A percentile compares a stretch with the other conserved stretches of the same genome.
Evolutionary conservation across 2,888 invertebrate genomes (phyloP).

Genomic region (Dolichomitus sp.): DNA sequence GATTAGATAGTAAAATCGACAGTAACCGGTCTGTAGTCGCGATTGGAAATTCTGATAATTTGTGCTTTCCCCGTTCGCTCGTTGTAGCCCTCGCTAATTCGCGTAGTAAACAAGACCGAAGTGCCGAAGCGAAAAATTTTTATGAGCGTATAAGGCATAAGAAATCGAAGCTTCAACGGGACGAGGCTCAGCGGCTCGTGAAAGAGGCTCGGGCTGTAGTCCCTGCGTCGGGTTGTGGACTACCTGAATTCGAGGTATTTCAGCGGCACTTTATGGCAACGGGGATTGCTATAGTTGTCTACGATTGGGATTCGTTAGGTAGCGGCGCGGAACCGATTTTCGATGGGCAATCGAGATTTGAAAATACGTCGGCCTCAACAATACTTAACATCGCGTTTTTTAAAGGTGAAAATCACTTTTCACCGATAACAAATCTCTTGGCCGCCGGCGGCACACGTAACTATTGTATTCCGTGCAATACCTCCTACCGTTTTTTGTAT

Average conservation of each 20-base stretch:
- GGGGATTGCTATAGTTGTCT: background rate
- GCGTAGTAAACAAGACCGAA: background rate
- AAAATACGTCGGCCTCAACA: background rate
- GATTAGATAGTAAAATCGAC: no score
- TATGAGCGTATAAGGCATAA: background rate
- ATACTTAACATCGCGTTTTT: background rate
- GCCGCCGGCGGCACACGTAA: background rate
- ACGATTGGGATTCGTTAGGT: background rate
- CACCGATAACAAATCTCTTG: constrained; percentile 4
- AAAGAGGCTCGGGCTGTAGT: background rate
- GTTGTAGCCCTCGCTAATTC: background rate
- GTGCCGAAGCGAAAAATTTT: background rate
- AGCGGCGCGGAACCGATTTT: background rate
- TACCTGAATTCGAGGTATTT: background rate
- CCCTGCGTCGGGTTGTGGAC: background rate
- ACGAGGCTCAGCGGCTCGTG: background rate
- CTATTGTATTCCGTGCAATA: background rate
- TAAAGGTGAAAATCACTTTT: background rate
- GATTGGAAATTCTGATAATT: no score
- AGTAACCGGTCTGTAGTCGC: no score
- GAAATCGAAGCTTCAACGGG: constrained; percentile 1
- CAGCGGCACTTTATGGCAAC: background rate
- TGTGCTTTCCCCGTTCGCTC: background rate
- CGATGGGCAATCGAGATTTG: background rate
- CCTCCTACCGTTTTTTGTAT: no score